Base-by-base conservation (phyloP, 2,113 vertebrate species). In the Stegostoma tigrinum region DNA sequence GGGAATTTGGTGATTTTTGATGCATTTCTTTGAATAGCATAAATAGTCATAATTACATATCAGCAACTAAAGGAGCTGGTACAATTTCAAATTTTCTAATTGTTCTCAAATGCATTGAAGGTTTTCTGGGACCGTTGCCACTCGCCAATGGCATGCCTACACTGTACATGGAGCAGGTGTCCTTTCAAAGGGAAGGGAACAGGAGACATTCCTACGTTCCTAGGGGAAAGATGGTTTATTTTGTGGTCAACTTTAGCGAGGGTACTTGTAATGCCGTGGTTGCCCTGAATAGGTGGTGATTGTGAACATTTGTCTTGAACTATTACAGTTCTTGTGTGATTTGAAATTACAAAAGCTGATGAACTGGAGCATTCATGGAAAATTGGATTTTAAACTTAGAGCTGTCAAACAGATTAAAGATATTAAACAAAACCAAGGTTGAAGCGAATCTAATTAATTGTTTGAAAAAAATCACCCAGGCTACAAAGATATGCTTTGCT, bases 71-170 rank as follows among this genome's bases (percentile, higher is more conserved):
- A 93, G n/a, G 34, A 66, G 30, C 61, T 66, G 61, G 61, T 64
- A 66, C 34, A 66, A 61, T 21, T 66, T 66, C 61, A 66, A 91
- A 61, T 66, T 66, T 91, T 66, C 21, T 66, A 61, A 90, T 66
- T 91, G 30, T 91, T 91, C 61, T 91, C 89, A 91, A 91, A 91
- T 91, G 89, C 61, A 91, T 66, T 91, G 89, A 91, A 67, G 89
- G 5, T 93, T 66, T 66, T 93, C 61, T 93, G 89, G 89, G 89
- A 91, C 42, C 8, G 61, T 21, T 93, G 89, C 89, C 89, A 66
- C 38, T 66, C 64, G 6, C 64, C 61, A 66, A 93, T 23, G 61
- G n/a, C 34, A n/a, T 93, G 89, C 34, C 5, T n/a, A 23, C 21
- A 34, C 52, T n/a, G 34, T 17, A 19, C 55, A 61, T 64, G 52